Evolutionary conservation across 1,140 invertebrate species (phyloP).

Genomic region (Leptopilina boulardi): DNA sequence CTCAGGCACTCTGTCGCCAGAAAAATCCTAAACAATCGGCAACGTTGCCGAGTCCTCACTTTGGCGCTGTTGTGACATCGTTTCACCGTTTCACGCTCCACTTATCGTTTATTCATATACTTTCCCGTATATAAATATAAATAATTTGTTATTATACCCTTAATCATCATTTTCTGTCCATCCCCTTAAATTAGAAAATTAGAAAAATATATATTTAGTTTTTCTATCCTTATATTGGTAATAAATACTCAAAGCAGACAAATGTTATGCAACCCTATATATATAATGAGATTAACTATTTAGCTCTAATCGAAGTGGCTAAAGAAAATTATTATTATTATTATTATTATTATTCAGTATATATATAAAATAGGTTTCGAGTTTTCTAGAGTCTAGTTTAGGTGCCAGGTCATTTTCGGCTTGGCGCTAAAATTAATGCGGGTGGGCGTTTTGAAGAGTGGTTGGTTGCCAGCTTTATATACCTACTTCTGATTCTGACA

Average conservation of each 20-base stretch:
- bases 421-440: conserved; percentile 70
- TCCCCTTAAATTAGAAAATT: neutral
- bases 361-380: neutral
- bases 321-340: neutral
- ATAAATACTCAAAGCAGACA: too few species aligned
- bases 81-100: conserved; percentile 68
- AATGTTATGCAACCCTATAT: neutral
- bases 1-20: conserved; percentile 55
- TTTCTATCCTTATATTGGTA: too few species aligned
- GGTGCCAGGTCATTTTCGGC: conserved; percentile 59
- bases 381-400: conserved; percentile 54
- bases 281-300: neutral
- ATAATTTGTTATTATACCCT: neutral
- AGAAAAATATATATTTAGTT: too few species aligned
- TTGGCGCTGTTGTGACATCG: conserved; percentile 60
- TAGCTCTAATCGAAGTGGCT: neutral
- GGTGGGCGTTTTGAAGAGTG: conserved; percentile 61
- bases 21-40: conserved; percentile 71
- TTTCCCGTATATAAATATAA: conserved; percentile 45
- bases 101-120: conserved; percentile 61
- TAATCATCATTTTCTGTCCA: neutral
- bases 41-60: conserved; percentile 61
- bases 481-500: conserved; percentile 55
- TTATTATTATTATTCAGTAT: neutral
- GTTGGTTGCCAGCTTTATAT: conserved; percentile 63